Base-by-base conservation (phyloP, 2,113 vertebrate species). In the Accipiter cooperii region DNA sequence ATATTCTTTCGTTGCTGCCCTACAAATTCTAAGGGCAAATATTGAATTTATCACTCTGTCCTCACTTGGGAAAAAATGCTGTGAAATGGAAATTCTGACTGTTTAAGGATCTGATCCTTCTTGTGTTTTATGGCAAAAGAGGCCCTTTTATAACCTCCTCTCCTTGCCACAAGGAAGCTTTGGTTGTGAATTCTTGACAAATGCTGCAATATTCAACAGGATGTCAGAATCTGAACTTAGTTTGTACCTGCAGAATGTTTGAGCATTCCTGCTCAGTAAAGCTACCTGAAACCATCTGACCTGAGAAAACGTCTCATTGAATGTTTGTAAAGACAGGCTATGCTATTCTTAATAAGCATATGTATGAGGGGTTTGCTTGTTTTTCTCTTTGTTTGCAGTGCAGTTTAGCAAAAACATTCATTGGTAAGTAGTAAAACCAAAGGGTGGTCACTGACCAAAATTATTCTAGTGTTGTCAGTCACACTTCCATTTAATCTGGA, bases 51-150 rank as follows among this genome's bases (percentile, higher is more conserved):
- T 89, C 94, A 78, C 77, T 75, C 87, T 91, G 33, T 95, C 92
- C 77, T 78, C 91, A 70, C 78, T 71, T 77, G 87, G 73, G 61
- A 77, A 77, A 94, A 96, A 92, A 34, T 93, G 88, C 93, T 94
- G 70, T 94, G 96, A 94, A 96, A 81, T 92, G 79, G 64, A 97
- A 96, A 86, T 94, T 77, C 33, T 92, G 82, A 86, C 82, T 90
- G 75, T 80, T 94, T 92, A 92, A 96, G 79, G 88, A 86, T 88
- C 63, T 61, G 88, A 71, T 94, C 85, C 78, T 91, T 52, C 49
- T 42, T 64, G 55, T 93, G 71, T 81, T 96, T 94, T 94, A 97
- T 86, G 82, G 79, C 85, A 70, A 2, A 70, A 80, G 63, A 86
- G 66, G 42, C 46, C 83, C 9, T 4, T 86, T 69, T 0, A 2